Evolutionary conservation across 2,888 invertebrate species (phyloP).

Genomic region (Exephanes ischioxanthus): DNA sequence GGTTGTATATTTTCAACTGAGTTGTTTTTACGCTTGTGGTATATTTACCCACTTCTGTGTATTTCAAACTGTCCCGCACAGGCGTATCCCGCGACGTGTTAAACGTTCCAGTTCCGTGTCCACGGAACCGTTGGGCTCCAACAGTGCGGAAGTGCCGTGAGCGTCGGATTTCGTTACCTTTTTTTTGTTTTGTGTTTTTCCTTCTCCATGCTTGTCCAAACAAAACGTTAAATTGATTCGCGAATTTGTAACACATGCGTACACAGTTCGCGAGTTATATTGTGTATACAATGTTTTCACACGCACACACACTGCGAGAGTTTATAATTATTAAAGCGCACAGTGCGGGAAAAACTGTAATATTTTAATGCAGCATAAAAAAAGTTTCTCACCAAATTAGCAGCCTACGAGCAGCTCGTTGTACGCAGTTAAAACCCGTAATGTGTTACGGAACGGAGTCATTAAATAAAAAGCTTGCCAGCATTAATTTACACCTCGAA

Average conservation of each 20-base stretch:
- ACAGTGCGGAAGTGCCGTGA: background rate
- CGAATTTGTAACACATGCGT: background rate
- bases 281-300: background rate
- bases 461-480: background rate
- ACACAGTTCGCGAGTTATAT: background rate
- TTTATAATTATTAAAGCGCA: background rate
- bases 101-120: slow-evolving; percentile 1
- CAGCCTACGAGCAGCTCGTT: background rate
- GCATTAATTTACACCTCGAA: background rate
- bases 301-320: background rate
- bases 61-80: slow-evolving; percentile 8
- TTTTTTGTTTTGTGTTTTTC: background rate
- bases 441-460: background rate
- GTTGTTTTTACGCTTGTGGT: background rate
- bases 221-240: background rate
- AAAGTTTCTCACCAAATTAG: background rate
- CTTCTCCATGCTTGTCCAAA: background rate
- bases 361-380: background rate
- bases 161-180: background rate
- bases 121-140: slow-evolving; percentile 1
- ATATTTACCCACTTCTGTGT: background rate
- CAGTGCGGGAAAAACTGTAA: background rate
- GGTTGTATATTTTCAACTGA: background rate
- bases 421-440: background rate
- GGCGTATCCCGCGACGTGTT: background rate